phyloP scores from a whole-genome alignment of 2,113 vertebrate genomes.

The Myiopsitta monachus region DNA sequence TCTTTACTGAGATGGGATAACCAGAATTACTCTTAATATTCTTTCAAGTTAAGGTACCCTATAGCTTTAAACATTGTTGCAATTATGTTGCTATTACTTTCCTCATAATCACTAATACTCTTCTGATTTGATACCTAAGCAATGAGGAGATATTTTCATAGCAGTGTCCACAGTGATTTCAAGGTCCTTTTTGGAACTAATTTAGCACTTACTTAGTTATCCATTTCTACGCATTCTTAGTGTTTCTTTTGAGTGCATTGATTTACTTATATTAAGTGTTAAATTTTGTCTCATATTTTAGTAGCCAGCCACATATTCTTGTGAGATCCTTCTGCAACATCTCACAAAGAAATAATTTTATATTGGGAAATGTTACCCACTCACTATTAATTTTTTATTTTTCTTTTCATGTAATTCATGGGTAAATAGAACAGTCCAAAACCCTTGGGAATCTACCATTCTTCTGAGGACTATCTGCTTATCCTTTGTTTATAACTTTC shows the following conservation, averaged over 20 bases:
- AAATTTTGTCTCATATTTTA: background rate
- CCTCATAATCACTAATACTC: background rate
- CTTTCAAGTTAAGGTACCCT: background rate
- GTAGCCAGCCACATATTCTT: background rate
- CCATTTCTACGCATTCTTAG: background rate
- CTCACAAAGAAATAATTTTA: background rate
- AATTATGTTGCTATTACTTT: background rate
- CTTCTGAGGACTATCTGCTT: background rate
- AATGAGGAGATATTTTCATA: background rate
- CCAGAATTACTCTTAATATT: background rate
- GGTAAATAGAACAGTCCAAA: background rate
- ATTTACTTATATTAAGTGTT: background rate
- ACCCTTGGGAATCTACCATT: background rate
- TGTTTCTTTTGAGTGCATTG: background rate
- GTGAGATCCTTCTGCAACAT: background rate
- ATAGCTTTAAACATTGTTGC: background rate
- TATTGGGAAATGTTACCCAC: background rate
- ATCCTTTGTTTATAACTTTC: background rate
- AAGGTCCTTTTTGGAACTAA: background rate
- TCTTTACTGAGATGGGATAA: background rate
- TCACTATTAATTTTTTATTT: background rate
- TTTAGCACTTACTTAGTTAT: background rate
- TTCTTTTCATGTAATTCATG: background rate
- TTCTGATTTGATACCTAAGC: background rate
- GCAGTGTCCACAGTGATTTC: background rate